These are phyloP conservation scores for Petrocephalus microphthalmus DNA, from an alignment of 2,113 vertebrate genomes.

Conservation along the genomic window DNA sequence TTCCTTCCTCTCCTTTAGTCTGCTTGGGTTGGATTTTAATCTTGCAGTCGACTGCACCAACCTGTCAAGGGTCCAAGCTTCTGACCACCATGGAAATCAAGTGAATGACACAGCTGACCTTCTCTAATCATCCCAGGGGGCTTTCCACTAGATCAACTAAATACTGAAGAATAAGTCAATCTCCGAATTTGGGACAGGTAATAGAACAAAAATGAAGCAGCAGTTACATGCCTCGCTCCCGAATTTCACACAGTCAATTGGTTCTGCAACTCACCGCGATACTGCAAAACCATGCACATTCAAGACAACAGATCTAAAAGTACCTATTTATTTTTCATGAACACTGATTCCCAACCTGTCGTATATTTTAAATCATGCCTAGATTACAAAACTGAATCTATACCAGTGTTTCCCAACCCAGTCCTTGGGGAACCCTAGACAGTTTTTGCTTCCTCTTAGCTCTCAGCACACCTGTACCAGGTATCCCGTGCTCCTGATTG, in stretches of 20 bases:
- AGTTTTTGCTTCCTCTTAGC: no score
- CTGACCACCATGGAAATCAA: constrained; percentile 48
- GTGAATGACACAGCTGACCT: constrained; percentile 38
- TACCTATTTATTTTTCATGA: neutral
- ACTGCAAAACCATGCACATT: neutral
- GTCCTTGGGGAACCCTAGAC: no score
- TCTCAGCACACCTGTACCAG: no score
- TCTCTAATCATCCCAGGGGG: constrained; percentile 23
- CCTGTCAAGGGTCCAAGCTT: constrained; percentile 28
- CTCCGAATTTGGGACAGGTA: neutral
- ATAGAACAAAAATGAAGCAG: neutral
- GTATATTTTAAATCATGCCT: neutral
- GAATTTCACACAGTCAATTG: neutral
- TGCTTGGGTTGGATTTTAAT: neutral
- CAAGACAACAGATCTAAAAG: neutral
- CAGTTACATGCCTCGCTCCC: neutral
- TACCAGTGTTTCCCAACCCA: no score
- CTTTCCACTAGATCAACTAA: neutral
- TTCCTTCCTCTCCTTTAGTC: neutral
- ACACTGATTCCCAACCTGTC: neutral
- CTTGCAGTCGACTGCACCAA: neutral
- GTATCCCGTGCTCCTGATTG: no score
- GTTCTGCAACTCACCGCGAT: neutral
- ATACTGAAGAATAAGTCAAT: neutral
- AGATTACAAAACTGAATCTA: neutral